phyloP scores from a whole-genome alignment of 2,888 invertebrate species.

The Halictus ligatus region DNA sequence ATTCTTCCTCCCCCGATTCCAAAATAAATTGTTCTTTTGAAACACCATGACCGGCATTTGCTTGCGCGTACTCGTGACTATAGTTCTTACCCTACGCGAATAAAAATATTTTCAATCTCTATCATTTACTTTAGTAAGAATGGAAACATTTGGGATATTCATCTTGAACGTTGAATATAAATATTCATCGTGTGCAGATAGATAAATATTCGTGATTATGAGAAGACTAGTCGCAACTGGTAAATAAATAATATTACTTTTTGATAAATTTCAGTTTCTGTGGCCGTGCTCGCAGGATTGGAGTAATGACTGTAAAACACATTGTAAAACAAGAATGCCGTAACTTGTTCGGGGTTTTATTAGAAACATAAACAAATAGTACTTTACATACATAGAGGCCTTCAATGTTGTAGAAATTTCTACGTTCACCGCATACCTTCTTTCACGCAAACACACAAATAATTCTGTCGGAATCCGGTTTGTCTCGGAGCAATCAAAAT shows the following conservation, averaged over 20 bases:
- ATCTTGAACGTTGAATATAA: too few species aligned
- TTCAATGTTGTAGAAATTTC: neutral
- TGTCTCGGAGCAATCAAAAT: neutral
- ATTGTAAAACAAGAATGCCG: neutral
- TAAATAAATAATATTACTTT: neutral
- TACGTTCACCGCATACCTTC: neutral
- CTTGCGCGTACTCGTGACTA: too few species aligned
- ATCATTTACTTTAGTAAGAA: neutral
- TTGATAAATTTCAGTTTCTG: too few species aligned
- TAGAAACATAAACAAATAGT: conserved; percentile 71
- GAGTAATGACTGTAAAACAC: neutral
- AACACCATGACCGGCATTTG: too few species aligned
- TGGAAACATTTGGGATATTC: too few species aligned
- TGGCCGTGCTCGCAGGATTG: neutral
- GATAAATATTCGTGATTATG: too few species aligned
- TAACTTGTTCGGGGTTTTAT: conserved; percentile 60
- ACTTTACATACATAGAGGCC: conserved; percentile 41
- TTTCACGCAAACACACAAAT: conserved; percentile 3
- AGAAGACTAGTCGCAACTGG: too few species aligned
- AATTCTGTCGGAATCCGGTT: conserved; percentile 20
- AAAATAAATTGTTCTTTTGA: too few species aligned
- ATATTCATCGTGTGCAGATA: too few species aligned
- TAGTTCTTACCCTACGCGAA: too few species aligned
- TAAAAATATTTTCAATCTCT: neutral
- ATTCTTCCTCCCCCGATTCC: too few species aligned